Percentiles rank a stretch among this genome's conserved stretches.
These are phyloP conservation scores for Arizona elegans DNA, from an alignment of 2,113 vertebrate species.

Conservation along the genomic window DNA sequence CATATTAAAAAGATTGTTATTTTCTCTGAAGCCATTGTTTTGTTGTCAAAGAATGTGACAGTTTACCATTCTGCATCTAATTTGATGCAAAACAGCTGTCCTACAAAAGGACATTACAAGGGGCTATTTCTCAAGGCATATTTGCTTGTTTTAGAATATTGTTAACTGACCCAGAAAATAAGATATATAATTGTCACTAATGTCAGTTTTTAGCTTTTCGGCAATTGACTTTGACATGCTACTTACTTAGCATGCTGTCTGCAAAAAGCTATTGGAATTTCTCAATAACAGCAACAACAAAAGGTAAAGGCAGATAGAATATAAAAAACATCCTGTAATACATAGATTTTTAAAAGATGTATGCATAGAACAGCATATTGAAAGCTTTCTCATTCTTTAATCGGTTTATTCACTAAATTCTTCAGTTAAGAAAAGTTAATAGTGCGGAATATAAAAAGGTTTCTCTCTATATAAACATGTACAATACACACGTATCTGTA, in stretches of 20 bases:
- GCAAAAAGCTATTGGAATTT: background rate
- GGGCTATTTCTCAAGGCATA: background rate
- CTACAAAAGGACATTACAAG: background rate
- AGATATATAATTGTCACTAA: conserved; percentile 22
- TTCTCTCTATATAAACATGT: background rate
- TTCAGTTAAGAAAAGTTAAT: background rate
- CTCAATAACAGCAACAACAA: background rate
- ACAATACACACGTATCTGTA: background rate
- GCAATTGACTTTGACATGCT: background rate
- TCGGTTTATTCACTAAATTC: background rate
- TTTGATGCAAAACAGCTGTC: conserved; percentile 13
- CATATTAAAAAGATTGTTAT: conserved; percentile 16
- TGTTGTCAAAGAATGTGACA: conserved; percentile 14
- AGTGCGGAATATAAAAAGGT: background rate
- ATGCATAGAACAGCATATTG: background rate
- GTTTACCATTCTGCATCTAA: conserved; percentile 2
- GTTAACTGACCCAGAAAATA: conserved; percentile 13
- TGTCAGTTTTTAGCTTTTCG: background rate
- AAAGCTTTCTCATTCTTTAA: background rate
- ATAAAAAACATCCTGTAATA: background rate
- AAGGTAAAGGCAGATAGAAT: background rate
- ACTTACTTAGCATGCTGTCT: background rate
- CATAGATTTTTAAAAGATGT: background rate
- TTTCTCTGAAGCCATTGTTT: conserved; percentile 14
- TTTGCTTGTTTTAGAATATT: background rate